Base-by-base conservation (phyloP, 1,140 invertebrate species). In the Pissodes strobi region DNA sequence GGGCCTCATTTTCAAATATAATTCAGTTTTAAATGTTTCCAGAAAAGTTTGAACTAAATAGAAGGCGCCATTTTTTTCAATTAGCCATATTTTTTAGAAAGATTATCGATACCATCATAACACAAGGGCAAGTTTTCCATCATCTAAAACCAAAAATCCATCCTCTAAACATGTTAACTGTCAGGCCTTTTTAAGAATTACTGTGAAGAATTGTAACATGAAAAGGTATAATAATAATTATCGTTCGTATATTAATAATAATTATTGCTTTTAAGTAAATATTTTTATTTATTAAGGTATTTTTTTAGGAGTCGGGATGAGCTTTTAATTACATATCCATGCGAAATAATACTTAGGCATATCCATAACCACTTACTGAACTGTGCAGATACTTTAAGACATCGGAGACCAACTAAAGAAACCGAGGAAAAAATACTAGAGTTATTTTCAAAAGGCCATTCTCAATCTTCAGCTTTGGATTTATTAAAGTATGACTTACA, bases 401-500 rank as follows among this genome's bases (percentile, higher is more conserved):
- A 23, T 22, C 46, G 39, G 10, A 51, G 46, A 51, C 46, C 18
- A 9, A 51, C 46, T 23, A 51, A 51, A 22, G 46, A 51, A 51
- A 51, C 46, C 5, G 39, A 51, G 23, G 46, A 51, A 51, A 51
- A 51, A 51, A 51, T 51, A 51, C 23, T 51, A 6, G 19, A 51
- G 13, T 51, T 51, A 22, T 51, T 51, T 51, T 6, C 23, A 51
- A 51, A 21, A 17, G 23, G 46, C 6, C 46, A 51, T 51, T 51
- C 46, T 22, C 46, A 6, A 51, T 27, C 39, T 17, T 43, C 39
- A 17, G 39, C 39, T n/a, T 17, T 43, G 15, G 39, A 43, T 43
- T 23, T 51, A 51, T 51, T 51, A 51, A 51, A 51, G 15, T 51
- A 51, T 51, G 46, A 51, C 15, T 51, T 51, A 23, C 46, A 51